phyloP scores from a whole-genome alignment of 2,888 invertebrate species.

The Vesta saturnalis region DNA sequence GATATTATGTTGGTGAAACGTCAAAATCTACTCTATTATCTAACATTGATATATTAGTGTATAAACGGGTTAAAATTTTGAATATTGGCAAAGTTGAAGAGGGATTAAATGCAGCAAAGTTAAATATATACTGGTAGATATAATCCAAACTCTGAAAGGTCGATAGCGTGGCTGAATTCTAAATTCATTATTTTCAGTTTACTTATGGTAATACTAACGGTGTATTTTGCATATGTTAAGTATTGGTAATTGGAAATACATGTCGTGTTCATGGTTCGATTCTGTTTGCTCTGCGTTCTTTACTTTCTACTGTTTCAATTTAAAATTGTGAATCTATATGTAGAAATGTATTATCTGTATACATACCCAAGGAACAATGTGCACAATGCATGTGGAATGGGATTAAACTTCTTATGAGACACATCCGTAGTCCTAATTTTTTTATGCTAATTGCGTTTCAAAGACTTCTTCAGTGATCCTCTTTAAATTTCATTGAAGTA shows the following conservation, averaged over 20 bases:
- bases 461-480: too few relatives aligned
- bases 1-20: background rate
- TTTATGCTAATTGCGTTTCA: too few relatives aligned
- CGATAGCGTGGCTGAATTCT: too few relatives aligned
- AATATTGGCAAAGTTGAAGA: background rate
- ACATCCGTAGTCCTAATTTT: too few relatives aligned
- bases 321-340: too few relatives aligned
- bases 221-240: background rate
- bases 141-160: background rate
- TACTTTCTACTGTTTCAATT: too few relatives aligned
- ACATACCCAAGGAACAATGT: too few relatives aligned
- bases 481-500: too few relatives aligned
- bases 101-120: background rate
- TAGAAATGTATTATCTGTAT: too few relatives aligned
- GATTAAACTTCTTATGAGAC: too few relatives aligned
- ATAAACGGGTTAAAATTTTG: conserved; percentile 15
- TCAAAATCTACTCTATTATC: conserved; percentile 18
- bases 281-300: background rate
- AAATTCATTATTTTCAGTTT: too few relatives aligned
- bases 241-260: conserved; percentile 18
- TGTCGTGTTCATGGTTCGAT: conserved; percentile 6
- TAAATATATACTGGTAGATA: background rate
- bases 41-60: conserved; percentile 15
- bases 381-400: too few relatives aligned
- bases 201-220: background rate